Evolutionary conservation across 2,113 vertebrate species (phyloP), one percentile per base, ranked within the genome.

Genomic region (Notothenia rossii): DNA sequence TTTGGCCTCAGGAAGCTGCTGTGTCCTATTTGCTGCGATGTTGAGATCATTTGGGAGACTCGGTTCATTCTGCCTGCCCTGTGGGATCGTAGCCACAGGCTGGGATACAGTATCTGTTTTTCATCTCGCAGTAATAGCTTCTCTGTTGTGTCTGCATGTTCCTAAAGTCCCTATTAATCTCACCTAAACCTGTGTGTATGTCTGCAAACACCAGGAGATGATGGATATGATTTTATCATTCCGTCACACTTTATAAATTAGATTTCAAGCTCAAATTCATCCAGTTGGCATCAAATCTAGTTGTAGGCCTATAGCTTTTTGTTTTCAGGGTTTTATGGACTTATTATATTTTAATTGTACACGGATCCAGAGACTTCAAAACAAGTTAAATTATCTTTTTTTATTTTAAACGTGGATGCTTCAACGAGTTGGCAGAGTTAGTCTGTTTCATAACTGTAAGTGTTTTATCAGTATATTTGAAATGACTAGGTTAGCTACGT

Each of bases 41-140:
- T 65, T 17, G 63, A 77, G 75, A 75, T 91, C 84, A 81, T 88
- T 87, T 61, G 18, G 48, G 33, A 68, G 75, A 79, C 36, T 49
- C 73, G 48, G 68, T 69, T 90, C 78, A 82, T 82, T 74, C 46
- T 55, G 66, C 22, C 64, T 75, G 80, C 84, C 88, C 90, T 43
- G 79, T 81, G 78, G 88, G 81, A n/a, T 68, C 70, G 68, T 29
- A 82, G 88, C 90, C 87, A 82, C 73, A 50, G 86, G 84, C 83
- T 51, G 59, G 36, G 46, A 40, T 80, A 84, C 81, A 70, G 75
- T 55, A 59, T 67, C 71, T 85, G 77, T 17, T 79, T 83, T 40
- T 29, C 82, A 84, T 86, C 82, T 79, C 77, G 25, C 73, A 62
- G 72, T 76, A 77, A 87, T 74, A 46, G 77, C 70, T 29, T 81